Evolutionary conservation across 2,797 vertebrate species (phyloP), one percentile per base, ranked within the genome.

Genomic region (Acropternis orthonyx): DNA sequence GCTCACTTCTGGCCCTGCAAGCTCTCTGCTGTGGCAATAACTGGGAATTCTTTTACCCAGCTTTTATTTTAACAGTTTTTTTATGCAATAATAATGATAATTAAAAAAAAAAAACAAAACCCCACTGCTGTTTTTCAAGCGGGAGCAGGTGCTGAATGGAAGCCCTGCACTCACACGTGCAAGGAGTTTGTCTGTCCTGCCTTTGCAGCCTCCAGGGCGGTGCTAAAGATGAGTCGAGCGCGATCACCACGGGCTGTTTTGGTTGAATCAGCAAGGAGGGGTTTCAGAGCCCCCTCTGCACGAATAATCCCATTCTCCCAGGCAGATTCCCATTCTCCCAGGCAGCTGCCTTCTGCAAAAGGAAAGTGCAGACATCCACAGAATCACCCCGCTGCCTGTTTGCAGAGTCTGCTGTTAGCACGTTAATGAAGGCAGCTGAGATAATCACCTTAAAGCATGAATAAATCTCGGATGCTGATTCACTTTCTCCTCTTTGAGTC

Each of bases 401-500:
- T 52, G 86, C 84, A 62, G 86, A 84, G 89, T 56, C 93, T 91
- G 92, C 94, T 91, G 75, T 94, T 95, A 87, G 30, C 91, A 79
- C 73, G 61, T 67, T 96, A 96, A 96, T 83, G 95, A 95, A 87
- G 65, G 72, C 63, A 94, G 95, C 92, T n/a, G 89, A 93, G 93
- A 87, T 96, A 96, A 96, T 96, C 93, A 94, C 93, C 94, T 96
- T 89, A 93, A 68, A 80, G 92, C 95, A 95, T 69, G 92, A 95
- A 92, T 87, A 93, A 83, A 91, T 83, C 93, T 92, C 3, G 0
- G 72, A 24, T 92, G 94, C 92, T 96, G 95, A 94, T 95, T 96
- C 88, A 95, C 92, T 94, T 94, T 96, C 92, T 88, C 89, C 62
- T 72, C 39, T 74, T 46, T 49, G 46, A 89, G 75, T 52, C 68